A percentile compares a stretch with the other conserved stretches of the same genome.
phyloP scores from a whole-genome alignment of 2,888 invertebrate genomes.

The Latrodectus elegans region DNA sequence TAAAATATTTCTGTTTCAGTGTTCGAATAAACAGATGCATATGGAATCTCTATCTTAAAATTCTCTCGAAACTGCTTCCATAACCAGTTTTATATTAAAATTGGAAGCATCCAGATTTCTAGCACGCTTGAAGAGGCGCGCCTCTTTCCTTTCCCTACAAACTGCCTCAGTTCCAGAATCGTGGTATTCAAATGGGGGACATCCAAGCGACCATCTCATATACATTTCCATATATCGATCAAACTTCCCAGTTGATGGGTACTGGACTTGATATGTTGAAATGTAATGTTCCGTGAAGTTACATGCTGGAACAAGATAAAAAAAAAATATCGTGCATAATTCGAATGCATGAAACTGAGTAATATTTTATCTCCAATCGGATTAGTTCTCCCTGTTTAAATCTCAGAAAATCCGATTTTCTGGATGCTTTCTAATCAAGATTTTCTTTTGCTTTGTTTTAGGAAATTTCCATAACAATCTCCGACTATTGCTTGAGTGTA shows the following conservation, averaged over 20 bases:
- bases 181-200: neutral
- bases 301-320: neutral
- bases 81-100: no score
- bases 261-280: constrained; percentile 2
- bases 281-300: constrained; percentile 2
- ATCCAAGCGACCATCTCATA: neutral
- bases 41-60: neutral
- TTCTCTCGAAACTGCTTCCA: neutral
- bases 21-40: no score
- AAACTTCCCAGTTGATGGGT: neutral
- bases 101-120: neutral
- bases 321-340: neutral
- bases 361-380: neutral
- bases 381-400: neutral
- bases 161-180: neutral
- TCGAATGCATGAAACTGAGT: neutral
- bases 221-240: constrained; percentile 1
- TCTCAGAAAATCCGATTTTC: neutral
- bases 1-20: no score
- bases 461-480: no score
- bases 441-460: no score
- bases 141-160: neutral
- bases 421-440: neutral
- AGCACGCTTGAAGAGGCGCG: neutral
- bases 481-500: no score